These are phyloP conservation scores for Ormyrus labotus DNA, from an alignment of 2,888 invertebrate genomes.

Conservation along the genomic window DNA sequence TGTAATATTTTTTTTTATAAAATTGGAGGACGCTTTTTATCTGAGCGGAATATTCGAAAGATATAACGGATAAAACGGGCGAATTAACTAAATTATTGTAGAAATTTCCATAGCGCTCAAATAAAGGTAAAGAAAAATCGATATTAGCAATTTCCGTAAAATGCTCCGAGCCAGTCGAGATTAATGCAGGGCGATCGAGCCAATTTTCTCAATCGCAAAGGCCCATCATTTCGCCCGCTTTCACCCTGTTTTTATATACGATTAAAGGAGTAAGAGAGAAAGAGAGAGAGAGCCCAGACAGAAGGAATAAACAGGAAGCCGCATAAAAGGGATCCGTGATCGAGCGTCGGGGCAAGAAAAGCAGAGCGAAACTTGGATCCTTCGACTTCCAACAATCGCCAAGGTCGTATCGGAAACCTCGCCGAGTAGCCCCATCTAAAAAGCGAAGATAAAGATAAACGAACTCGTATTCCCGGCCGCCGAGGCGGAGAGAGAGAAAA, in stretches of 20 bases:
- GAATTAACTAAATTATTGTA: too few relatives aligned
- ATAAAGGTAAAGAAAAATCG: too few relatives aligned
- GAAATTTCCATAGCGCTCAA: too few relatives aligned
- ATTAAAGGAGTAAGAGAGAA: neutral
- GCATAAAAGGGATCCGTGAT: neutral
- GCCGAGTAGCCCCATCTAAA: neutral
- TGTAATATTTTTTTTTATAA: too few relatives aligned
- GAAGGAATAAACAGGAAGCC: constrained; percentile 10
- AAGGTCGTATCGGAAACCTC: constrained; percentile 11
- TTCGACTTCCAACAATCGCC: neutral
- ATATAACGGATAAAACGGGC: too few relatives aligned
- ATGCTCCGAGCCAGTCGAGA: too few relatives aligned
- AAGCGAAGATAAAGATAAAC: neutral
- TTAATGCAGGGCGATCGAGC: constrained; percentile 1
- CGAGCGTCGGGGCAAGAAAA: neutral
- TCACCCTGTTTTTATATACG: neutral
- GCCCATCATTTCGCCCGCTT: neutral
- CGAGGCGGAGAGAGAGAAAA: neutral
- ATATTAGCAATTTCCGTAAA: too few relatives aligned
- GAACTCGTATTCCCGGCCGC: neutral
- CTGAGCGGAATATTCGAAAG: too few relatives aligned
- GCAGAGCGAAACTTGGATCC: neutral
- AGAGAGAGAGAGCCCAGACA: neutral
- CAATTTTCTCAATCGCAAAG: neutral
- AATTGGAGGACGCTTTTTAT: too few relatives aligned